Conservation (phyloP, 2,113 vertebrate genomes). For the Xyliphius kryptos region DNA sequence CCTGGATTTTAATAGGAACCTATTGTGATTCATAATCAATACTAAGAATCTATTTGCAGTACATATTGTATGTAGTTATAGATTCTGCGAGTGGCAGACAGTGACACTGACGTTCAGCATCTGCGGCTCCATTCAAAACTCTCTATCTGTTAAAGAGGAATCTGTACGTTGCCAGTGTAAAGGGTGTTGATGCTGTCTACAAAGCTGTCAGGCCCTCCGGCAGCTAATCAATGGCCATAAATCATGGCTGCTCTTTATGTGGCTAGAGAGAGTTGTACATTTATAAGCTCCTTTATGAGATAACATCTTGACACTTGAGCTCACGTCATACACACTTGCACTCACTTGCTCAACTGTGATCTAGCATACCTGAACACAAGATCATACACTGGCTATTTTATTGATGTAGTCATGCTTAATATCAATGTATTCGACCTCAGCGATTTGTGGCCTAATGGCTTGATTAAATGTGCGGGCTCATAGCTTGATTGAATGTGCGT, state of each 20-base stretch:
- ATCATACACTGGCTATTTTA: not conserved
- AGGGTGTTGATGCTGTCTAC: constrained; percentile 65
- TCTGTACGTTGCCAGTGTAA: constrained; percentile 41
- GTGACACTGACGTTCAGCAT: constrained; percentile 13
- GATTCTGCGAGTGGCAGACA: no score
- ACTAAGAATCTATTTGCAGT: no score
- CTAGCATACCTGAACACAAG: not conserved
- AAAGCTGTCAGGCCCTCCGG: constrained; percentile 55
- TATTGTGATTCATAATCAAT: no score
- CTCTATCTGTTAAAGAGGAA: constrained; percentile 48
- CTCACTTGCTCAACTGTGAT: constrained; percentile 13
- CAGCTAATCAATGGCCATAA: constrained; percentile 70
- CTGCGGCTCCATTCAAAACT: constrained; percentile 16
- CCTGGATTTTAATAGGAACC: no score
- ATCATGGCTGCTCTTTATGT: constrained; percentile 63
- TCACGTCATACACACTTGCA: constrained; percentile 51
- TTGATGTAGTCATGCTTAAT: no score
- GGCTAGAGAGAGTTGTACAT: constrained; percentile 66
- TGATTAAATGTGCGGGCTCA: no score
- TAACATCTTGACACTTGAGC: constrained; percentile 64
- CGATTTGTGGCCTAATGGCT: no score
- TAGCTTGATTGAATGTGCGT: no score
- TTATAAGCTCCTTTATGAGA: constrained; percentile 71
- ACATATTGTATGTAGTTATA: no score
- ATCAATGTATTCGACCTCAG: no score